Conservation (phyloP, 2,113 vertebrate genomes). For the Eulemur rufifrons region DNA sequence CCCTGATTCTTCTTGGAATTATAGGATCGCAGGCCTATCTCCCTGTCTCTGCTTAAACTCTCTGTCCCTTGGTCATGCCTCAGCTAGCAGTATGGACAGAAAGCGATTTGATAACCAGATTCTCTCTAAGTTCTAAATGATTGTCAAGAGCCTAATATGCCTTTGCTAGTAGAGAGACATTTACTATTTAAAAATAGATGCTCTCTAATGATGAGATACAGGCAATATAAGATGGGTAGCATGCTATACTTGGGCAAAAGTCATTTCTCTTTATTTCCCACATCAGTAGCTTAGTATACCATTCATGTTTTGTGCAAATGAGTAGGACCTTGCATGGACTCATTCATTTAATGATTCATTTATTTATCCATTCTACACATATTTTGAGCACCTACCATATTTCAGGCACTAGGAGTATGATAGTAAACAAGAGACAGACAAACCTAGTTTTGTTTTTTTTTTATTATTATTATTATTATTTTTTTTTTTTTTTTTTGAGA, state of each 20-base stretch:
- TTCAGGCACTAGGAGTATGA: background rate
- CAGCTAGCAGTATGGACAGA: background rate
- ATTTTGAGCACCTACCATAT: background rate
- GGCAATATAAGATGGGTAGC: background rate
- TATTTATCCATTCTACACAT: background rate
- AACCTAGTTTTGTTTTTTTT: background rate
- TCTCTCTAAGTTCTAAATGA: background rate
- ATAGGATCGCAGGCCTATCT: background rate
- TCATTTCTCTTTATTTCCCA: background rate
- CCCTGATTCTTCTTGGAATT: background rate
- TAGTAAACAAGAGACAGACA: background rate
- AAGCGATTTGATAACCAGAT: background rate
- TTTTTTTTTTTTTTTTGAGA: too few relatives aligned
- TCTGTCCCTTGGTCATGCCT: background rate
- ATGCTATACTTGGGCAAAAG: background rate
- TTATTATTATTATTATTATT: too few relatives aligned
- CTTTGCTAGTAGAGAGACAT: background rate
- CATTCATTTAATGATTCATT: background rate
- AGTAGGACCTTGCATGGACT: background rate
- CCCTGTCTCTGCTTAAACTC: background rate
- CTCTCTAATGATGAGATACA: background rate
- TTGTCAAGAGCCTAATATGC: background rate
- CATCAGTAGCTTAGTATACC: background rate
- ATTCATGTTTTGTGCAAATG: background rate
- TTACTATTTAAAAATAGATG: slow-evolving; percentile 14